Evolutionary conservation across 1,140 invertebrate species (phyloP).

Genomic region (Pemphigus obesinymphae): DNA sequence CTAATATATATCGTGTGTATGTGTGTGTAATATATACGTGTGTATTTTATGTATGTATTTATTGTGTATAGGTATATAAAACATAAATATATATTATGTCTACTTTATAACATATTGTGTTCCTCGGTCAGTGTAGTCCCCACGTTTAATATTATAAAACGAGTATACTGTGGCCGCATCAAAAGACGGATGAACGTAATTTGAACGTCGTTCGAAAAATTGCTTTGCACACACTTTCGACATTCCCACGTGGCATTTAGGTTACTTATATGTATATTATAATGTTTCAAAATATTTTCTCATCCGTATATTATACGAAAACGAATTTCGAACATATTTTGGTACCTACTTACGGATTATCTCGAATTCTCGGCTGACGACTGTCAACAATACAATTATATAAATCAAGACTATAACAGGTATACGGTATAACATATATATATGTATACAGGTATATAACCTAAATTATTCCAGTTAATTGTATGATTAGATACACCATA

Average conservation of each 20-base stretch:
- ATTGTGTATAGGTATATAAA: background rate
- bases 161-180: background rate
- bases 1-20: background rate
- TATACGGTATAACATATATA: too few relatives aligned
- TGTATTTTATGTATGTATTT: background rate
- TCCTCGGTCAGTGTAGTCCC: background rate
- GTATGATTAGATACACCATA: too few relatives aligned
- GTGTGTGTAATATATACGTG: background rate
- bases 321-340: slow-evolving; percentile 2
- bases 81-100: too few relatives aligned
- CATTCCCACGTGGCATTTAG: slow-evolving; percentile 17
- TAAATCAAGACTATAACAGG: too few relatives aligned
- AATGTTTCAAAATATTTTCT: background rate
- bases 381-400: too few relatives aligned
- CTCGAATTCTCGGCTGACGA: too few relatives aligned
- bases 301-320: background rate
- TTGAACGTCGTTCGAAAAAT: slow-evolving; percentile 5
- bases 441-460: too few relatives aligned
- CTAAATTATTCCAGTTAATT: too few relatives aligned
- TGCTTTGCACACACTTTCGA: background rate
- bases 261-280: slow-evolving; percentile 5
- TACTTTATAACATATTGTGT: too few relatives aligned
- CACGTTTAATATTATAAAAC: too few relatives aligned
- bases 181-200: background rate
- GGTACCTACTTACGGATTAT: too few relatives aligned